phyloP scores from a whole-genome alignment of 2,113 vertebrate species.

The Cairina moschata region DNA sequence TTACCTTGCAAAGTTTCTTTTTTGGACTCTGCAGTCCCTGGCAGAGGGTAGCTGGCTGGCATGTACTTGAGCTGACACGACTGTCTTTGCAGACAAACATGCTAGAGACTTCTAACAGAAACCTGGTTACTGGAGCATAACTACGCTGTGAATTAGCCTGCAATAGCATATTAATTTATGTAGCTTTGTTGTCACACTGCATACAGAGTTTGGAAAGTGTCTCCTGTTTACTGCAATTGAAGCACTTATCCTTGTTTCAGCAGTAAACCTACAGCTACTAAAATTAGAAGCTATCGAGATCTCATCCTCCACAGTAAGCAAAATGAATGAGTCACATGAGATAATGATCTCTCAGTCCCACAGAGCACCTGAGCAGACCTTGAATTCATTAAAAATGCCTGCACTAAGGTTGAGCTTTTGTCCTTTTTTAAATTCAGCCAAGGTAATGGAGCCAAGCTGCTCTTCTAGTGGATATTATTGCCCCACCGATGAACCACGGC shows the following conservation, averaged over 20 bases:
- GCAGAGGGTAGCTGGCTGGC: background rate
- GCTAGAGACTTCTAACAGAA: background rate
- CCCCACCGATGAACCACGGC: background rate
- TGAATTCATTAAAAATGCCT: background rate
- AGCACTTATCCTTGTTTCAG: conserved; percentile 48
- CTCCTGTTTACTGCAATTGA: conserved; percentile 15
- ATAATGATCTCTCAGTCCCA: conserved; percentile 2
- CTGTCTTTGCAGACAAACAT: background rate
- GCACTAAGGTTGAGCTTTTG: background rate
- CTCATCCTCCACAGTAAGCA: conserved; percentile 2
- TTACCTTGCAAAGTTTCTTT: background rate
- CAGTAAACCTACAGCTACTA: conserved; percentile 33
- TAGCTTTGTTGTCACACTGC: background rate
- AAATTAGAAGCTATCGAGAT: conserved; percentile 24
- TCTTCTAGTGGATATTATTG: background rate
- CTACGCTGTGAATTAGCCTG: background rate
- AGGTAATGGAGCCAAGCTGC: background rate
- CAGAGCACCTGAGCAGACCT: background rate
- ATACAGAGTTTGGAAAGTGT: conserved; percentile 4
- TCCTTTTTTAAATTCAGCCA: background rate
- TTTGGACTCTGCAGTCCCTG: background rate
- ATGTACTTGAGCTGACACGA: background rate
- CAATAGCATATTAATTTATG: background rate
- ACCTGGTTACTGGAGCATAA: background rate
- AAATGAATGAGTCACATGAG: conserved; percentile 16